Conservation (phyloP, 1,140 invertebrate genomes). For the Asobara japonica region DNA sequence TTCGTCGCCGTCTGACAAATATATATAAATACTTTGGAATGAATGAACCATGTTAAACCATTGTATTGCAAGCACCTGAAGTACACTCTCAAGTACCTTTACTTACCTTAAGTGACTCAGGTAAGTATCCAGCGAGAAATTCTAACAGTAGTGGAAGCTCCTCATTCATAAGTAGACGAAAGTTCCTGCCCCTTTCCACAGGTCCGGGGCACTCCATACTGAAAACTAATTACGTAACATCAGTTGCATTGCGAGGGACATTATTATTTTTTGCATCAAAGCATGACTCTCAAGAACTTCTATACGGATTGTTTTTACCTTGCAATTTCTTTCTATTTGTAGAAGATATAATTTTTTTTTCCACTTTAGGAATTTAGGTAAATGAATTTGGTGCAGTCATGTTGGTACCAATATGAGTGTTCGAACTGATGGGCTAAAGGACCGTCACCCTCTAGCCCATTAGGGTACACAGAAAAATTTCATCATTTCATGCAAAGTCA, state of each 20-base stretch:
- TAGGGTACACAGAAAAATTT: no score
- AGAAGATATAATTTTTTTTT: no score
- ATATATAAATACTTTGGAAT: neutral
- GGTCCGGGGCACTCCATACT: slow-evolving; percentile 60
- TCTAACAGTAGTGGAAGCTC: slow-evolving; percentile 82
- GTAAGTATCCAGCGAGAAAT: slow-evolving; percentile 78
- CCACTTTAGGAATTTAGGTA: no score
- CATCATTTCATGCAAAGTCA: no score
- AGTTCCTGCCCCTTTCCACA: slow-evolving; percentile 76
- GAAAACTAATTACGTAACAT: slow-evolving; percentile 47
- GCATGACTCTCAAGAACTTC: neutral
- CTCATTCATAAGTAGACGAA: slow-evolving; percentile 82
- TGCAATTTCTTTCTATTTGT: no score
- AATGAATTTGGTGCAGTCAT: neutral
- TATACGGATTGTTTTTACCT: neutral
- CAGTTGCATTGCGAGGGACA: neutral
- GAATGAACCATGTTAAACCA: neutral
- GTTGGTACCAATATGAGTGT: neutral
- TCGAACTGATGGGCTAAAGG: no score
- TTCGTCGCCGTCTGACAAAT: no score
- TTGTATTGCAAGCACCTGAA: neutral
- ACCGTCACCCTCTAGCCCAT: no score
- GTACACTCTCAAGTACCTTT: neutral
- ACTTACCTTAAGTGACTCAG: slow-evolving; percentile 82
- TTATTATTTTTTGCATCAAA: neutral